Conservation (phyloP, 1,140 invertebrate genomes). For the Pentalonia nigronervosa region DNA sequence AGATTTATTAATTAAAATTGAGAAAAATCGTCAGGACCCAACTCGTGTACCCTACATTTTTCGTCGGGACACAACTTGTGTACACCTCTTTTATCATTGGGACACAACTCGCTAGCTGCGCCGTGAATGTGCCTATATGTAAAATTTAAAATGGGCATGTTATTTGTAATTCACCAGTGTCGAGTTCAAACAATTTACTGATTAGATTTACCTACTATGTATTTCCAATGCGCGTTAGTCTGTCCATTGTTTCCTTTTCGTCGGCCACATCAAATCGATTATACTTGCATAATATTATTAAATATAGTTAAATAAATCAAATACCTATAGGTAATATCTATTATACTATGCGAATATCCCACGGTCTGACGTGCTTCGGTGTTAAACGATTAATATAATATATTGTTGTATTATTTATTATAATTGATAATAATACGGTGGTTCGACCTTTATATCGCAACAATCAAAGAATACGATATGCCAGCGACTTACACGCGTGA, state of each 20-base stretch:
- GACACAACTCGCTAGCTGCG: too few relatives aligned
- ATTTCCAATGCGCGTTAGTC: background rate
- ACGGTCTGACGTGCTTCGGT: slow-evolving; percentile 12
- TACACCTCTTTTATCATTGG: too few relatives aligned
- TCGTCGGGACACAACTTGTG: too few relatives aligned
- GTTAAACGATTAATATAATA: background rate
- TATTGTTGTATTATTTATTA: background rate
- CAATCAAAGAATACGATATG: background rate
- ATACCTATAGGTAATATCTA: background rate
- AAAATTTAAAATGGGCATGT: too few relatives aligned
- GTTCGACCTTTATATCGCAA: slow-evolving; percentile 17
- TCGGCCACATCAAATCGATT: background rate
- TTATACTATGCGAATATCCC: background rate
- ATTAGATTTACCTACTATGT: background rate
- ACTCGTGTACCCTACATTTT: too few relatives aligned
- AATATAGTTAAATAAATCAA: background rate
- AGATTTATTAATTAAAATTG: too few relatives aligned
- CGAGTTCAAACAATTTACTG: background rate
- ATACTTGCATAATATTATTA: background rate
- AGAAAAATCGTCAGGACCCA: too few relatives aligned
- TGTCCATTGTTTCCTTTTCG: background rate
- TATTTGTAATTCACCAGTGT: background rate
- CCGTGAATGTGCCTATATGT: too few relatives aligned
- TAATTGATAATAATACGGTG: background rate
- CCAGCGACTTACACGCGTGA: background rate